Conservation (phyloP, 2,797 vertebrate species). For the Hypotaenidia philippensis region DNA sequence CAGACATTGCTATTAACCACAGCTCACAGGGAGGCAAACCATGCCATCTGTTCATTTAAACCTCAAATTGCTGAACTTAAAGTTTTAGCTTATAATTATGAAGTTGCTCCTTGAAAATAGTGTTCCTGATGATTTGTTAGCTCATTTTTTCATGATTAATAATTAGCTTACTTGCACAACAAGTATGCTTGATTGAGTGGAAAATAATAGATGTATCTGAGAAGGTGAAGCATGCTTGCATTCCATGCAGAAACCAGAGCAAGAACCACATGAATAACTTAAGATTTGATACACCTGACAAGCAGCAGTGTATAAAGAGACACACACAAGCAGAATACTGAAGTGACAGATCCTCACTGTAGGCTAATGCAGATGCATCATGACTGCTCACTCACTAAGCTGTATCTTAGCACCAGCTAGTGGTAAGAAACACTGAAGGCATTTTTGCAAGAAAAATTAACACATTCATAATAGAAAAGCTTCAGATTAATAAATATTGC, state of each 20-base stretch:
- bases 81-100: not conserved
- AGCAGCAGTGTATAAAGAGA: not conserved
- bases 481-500: not conserved
- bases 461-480: not conserved
- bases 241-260: not conserved
- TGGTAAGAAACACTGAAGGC: slow-evolving; percentile 57
- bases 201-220: not conserved
- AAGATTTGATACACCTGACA: not conserved
- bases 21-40: not conserved
- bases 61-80: not conserved
- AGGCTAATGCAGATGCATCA: not conserved
- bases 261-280: not conserved
- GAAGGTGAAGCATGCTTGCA: not conserved
- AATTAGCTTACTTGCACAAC: not conserved
- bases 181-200: not conserved
- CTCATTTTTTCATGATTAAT: slow-evolving; percentile 18
- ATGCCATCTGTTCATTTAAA: not conserved
- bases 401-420: slow-evolving; percentile 77
- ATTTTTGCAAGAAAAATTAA: not conserved
- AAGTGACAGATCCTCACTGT: not conserved
- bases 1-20: not conserved
- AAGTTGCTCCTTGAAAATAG: not conserved
- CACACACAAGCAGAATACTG: not conserved
- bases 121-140: not conserved
- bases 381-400: not conserved